phyloP scores from a whole-genome alignment of 2,113 vertebrate genomes.

The Dinomys branickii region DNA sequence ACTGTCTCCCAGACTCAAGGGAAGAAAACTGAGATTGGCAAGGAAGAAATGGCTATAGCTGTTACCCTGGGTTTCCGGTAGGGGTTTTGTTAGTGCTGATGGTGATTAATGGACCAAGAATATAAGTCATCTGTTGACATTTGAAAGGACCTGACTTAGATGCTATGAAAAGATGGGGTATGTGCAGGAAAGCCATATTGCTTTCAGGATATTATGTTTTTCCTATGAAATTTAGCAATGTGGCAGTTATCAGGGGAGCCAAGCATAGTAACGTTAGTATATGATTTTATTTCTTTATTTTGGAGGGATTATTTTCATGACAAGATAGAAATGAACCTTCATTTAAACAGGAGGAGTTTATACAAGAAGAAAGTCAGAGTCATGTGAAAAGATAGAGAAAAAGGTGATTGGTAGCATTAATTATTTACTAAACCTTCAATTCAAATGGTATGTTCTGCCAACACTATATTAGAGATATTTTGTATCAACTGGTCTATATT shows the following conservation, averaged over 20 bases:
- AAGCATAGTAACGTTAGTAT: not conserved
- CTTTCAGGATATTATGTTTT: not conserved
- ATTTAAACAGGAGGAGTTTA: not conserved
- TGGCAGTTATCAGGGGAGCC: not conserved
- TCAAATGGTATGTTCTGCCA: not conserved
- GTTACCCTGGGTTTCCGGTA: not conserved
- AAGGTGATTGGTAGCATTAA: not conserved
- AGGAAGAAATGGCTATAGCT: not conserved
- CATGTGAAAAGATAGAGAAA: conserved; percentile 6
- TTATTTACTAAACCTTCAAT: not conserved
- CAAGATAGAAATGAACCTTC: not conserved
- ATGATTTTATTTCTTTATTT: not conserved
- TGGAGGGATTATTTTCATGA: not conserved
- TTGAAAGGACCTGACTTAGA: conserved; percentile 8
- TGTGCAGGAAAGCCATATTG: not conserved
- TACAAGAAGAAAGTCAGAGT: not conserved
- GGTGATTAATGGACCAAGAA: not conserved
- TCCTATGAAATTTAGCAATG: not conserved
- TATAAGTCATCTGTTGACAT: not conserved
- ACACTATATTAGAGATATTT: not conserved
- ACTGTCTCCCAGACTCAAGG: not conserved
- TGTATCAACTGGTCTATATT: not conserved
- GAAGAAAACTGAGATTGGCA: not conserved
- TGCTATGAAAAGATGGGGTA: not conserved
- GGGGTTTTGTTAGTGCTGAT: not conserved